Conservation (phyloP, 2,797 vertebrate genomes). For the Eidolon dupreanum region DNA sequence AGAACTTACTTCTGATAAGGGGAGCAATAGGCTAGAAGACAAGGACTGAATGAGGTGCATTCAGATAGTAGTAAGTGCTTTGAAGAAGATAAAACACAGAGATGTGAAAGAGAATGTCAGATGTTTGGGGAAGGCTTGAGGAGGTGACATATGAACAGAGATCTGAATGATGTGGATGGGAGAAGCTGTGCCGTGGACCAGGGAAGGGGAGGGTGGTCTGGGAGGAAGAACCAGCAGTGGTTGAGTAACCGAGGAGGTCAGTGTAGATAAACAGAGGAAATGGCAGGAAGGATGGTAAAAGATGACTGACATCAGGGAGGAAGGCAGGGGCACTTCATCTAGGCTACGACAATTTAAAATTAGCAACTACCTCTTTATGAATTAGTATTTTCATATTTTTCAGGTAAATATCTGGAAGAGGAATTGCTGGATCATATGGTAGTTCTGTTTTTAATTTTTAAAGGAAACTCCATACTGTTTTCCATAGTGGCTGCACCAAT, state of each 20-base stretch:
- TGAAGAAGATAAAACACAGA: background rate
- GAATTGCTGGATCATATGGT: background rate
- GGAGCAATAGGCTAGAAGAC: background rate
- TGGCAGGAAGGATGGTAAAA: background rate
- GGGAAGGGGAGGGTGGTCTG: background rate
- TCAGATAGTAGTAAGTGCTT: background rate
- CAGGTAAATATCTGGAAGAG: background rate
- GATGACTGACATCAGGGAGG: background rate
- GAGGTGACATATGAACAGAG: background rate
- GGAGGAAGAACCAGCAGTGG: background rate
- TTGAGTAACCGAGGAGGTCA: background rate
- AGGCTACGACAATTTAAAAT: background rate
- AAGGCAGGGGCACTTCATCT: background rate
- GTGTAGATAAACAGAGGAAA: background rate
- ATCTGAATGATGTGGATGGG: background rate
- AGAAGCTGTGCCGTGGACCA: background rate
- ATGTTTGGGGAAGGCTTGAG: background rate
- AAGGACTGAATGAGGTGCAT: background rate
- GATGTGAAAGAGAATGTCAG: background rate
- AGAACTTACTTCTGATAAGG: background rate
- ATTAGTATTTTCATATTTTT: background rate
- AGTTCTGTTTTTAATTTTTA: background rate
- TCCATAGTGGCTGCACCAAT: background rate
- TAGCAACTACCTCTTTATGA: background rate
- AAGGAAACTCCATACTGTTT: background rate